Percentiles rank a stretch among this genome's conserved stretches.
These are phyloP conservation scores for Papilio dardanus DNA, from an alignment of 1,140 invertebrate genomes.

Conservation along the genomic window DNA sequence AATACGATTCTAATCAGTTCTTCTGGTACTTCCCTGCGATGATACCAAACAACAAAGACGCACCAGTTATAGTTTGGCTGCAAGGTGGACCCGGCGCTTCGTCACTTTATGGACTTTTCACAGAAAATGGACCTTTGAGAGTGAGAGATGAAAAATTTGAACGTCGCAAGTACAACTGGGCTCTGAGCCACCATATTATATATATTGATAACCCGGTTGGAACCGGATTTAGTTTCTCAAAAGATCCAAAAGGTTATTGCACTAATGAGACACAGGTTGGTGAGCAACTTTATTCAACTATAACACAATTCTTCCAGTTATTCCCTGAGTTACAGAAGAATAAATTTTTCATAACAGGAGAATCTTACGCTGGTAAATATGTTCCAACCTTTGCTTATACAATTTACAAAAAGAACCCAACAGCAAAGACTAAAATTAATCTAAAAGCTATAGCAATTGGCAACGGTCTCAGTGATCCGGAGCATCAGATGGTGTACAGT, in stretches of 20 bases:
- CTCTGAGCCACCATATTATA: slow-evolving; percentile 87
- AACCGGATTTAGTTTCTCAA: slow-evolving; percentile 90
- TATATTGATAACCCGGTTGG: slow-evolving; percentile 95
- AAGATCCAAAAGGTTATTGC: slow-evolving; percentile 84
- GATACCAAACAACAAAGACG: slow-evolving; percentile 75
- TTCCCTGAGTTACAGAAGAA: slow-evolving; percentile 86
- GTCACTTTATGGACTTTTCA: slow-evolving; percentile 91
- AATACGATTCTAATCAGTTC: slow-evolving; percentile 87
- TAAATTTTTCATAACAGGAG: slow-evolving; percentile 91
- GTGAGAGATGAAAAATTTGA: slow-evolving; percentile 73
- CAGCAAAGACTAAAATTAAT: slow-evolving; percentile 84
- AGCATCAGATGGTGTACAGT: slow-evolving; percentile 90
- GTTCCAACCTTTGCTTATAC: slow-evolving; percentile 90
- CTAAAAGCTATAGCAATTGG: slow-evolving; percentile 91
- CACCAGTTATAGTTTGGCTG: slow-evolving; percentile 89
- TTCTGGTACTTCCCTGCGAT: slow-evolving; percentile 91
- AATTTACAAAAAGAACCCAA: slow-evolving; percentile 85
- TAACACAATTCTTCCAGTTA: slow-evolving; percentile 89
- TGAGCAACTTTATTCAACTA: slow-evolving; percentile 85
- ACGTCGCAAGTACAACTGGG: slow-evolving; percentile 89
- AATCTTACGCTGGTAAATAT: slow-evolving; percentile 95
- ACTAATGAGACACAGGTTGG: slow-evolving; percentile 87
- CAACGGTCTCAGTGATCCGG: slow-evolving; percentile 92
- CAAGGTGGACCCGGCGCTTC: slow-evolving; percentile 92
- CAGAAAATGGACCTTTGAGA: slow-evolving; percentile 90